Percentiles rank a stretch among this genome's conserved stretches.
These are phyloP conservation scores for Alauda arvensis DNA, from an alignment of 2,797 vertebrate genomes.

Conservation along the genomic window DNA sequence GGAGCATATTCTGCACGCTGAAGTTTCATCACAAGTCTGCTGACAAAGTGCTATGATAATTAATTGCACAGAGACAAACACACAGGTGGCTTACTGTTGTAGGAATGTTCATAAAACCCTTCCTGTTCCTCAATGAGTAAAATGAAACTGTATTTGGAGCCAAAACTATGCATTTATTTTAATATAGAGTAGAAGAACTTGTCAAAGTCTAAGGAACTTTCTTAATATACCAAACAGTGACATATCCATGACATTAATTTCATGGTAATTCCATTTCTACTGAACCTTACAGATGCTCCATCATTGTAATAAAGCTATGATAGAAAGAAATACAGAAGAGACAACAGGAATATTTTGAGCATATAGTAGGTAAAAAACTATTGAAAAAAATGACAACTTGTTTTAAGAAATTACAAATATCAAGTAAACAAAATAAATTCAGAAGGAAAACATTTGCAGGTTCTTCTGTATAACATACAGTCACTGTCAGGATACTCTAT, in stretches of 20 bases:
- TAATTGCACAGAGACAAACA: constrained; percentile 10
- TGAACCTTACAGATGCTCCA: neutral
- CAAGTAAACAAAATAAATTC: constrained; percentile 30
- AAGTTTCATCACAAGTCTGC: constrained; percentile 4
- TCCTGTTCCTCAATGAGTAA: neutral
- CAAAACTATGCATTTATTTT: constrained; percentile 18
- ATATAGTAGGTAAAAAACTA: neutral
- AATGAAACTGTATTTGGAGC: constrained; percentile 16
- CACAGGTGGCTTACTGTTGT: neutral
- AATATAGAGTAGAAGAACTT: neutral
- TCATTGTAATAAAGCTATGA: neutral
- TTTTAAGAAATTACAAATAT: constrained; percentile 5
- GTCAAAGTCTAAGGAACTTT: neutral
- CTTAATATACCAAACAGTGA: neutral
- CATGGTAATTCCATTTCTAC: neutral
- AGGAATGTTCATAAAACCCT: neutral
- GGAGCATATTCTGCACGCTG: neutral
- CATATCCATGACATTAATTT: neutral
- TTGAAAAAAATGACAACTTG: neutral
- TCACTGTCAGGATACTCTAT: neutral
- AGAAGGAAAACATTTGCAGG: neutral
- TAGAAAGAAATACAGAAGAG: constrained; percentile 13
- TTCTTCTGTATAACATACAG: neutral
- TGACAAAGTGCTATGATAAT: constrained; percentile 25
- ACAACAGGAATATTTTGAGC: neutral